These are phyloP conservation scores for Pseudolycoriella hygida DNA, from an alignment of 2,888 invertebrate genomes.

Conservation along the genomic window DNA sequence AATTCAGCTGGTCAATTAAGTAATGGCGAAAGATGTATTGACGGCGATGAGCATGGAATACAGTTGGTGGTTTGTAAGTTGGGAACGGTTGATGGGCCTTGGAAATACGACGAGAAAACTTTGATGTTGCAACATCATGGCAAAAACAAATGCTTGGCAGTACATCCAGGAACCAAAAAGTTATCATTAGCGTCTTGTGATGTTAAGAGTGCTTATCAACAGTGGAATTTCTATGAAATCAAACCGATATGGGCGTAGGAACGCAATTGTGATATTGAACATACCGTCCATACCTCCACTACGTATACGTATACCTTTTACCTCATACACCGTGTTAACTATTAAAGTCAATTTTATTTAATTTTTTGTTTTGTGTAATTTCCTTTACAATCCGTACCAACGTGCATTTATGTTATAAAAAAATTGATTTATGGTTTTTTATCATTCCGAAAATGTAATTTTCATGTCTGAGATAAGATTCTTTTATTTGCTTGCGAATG, in stretches of 20 bases:
- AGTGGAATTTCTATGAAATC: conserved; percentile 69
- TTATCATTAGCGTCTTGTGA: conserved; percentile 71
- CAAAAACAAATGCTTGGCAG: conserved; percentile 63
- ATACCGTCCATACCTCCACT: too few species aligned
- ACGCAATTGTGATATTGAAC: too few species aligned
- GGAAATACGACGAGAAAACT: conserved; percentile 70
- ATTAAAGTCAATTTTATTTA: too few species aligned
- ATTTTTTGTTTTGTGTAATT: too few species aligned
- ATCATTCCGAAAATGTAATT: too few species aligned
- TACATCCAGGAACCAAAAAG: conserved; percentile 64
- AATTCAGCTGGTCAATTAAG: conserved; percentile 90
- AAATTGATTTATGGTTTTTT: too few species aligned
- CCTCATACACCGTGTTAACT: too few species aligned
- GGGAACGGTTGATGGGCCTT: conserved; percentile 88
- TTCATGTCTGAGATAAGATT: too few species aligned
- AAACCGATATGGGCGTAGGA: conserved; percentile 39
- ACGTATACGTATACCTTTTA: too few species aligned
- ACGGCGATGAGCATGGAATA: conserved; percentile 69
- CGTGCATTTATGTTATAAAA: too few species aligned
- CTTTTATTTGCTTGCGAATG: too few species aligned
- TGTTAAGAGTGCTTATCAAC: conserved; percentile 67
- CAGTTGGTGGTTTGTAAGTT: conserved; percentile 80
- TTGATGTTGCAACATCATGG: conserved; percentile 57
- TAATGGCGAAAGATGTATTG: conserved; percentile 90
- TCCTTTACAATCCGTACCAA: too few species aligned